Evolutionary conservation across 1,140 invertebrate genomes (phyloP), one percentile per base, ranked within the genome.

Genomic region (Telenomus remus): DNA sequence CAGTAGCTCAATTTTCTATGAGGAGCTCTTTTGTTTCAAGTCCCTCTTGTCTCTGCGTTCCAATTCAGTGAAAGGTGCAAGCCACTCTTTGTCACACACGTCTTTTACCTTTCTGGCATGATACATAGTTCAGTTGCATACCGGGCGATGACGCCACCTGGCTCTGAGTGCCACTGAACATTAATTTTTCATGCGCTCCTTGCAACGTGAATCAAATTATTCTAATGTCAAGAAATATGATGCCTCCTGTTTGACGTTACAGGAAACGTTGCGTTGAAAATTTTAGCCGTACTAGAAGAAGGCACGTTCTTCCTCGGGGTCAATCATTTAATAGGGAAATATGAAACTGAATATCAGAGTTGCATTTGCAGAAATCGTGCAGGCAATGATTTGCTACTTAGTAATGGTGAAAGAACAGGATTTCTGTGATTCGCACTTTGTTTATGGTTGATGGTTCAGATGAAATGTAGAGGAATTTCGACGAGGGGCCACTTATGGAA

Each of bases 401-500:
- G n/a, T n/a, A n/a, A n/a, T n/a, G n/a, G n/a, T n/a, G n/a, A n/a
- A n/a, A n/a, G n/a, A n/a, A n/a, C n/a, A n/a, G 19, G 19, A 27
- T 27, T 27, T 6, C 6, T 27, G 19, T 27, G 19, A 27, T 27
- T 27, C 19, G 19, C 6, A 27, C 19, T 27, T 27, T 27, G 19
- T 27, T n/a, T 11, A 39, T 11, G 9, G 37, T 39, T 9, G 37
- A 11, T 39, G 37, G n/a, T 12, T 12, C 4, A 44, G 8, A 44
- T 13, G 12, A 44, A 44, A 13, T 44, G 43, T 4, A 12, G 43
- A 44, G 12, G 12, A 27, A 27, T 27, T 27, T 27, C 19, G 54
- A 54, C 50, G 47, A 39, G 46, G 19, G 19, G 78, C 73, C 78
- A 77, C 51, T 78, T 79, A 13, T 75, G 80, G 80, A 80, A 81